Conservation (phyloP, 2,113 vertebrate genomes). For the Benitochromis conjunctus region DNA sequence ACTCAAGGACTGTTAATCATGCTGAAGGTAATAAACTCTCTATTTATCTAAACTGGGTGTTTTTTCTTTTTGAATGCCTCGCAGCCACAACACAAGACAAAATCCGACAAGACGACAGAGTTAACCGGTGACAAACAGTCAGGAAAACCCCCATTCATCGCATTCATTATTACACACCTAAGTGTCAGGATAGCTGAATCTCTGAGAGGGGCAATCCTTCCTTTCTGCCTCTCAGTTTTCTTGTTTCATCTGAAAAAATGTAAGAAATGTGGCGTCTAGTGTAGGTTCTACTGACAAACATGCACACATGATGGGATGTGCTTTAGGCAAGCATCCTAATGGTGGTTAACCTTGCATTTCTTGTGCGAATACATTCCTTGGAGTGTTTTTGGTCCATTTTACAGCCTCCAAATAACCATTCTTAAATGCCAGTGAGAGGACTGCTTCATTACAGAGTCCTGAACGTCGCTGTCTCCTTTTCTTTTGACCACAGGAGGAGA, state of each 20-base stretch:
- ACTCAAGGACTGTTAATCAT: constrained; percentile 36
- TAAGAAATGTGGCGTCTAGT: not conserved
- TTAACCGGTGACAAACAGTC: not conserved
- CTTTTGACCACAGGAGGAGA: not conserved
- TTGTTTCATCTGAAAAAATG: not conserved
- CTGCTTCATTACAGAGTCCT: not conserved
- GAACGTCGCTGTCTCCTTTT: not conserved
- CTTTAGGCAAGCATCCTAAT: not conserved
- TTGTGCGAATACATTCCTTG: not conserved
- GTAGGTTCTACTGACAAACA: not conserved
- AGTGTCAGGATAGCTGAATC: not conserved
- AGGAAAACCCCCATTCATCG: not conserved
- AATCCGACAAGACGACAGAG: not conserved
- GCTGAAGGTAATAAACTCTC: constrained; percentile 45
- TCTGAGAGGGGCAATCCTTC: no score
- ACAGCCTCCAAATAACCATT: not conserved
- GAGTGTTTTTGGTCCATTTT: not conserved
- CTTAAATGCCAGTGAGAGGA: not conserved
- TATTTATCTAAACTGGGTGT: constrained; percentile 45
- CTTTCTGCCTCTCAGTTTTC: rapidly evolving
- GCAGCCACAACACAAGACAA: not conserved
- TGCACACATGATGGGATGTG: not conserved
- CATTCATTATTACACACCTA: not conserved
- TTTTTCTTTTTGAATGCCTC: not conserved
- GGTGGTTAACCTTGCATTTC: not conserved